Percentiles rank a stretch among this genome's conserved stretches.
These are phyloP conservation scores for Cydia amplana DNA, from an alignment of 1,140 invertebrate genomes.

Conservation along the genomic window DNA sequence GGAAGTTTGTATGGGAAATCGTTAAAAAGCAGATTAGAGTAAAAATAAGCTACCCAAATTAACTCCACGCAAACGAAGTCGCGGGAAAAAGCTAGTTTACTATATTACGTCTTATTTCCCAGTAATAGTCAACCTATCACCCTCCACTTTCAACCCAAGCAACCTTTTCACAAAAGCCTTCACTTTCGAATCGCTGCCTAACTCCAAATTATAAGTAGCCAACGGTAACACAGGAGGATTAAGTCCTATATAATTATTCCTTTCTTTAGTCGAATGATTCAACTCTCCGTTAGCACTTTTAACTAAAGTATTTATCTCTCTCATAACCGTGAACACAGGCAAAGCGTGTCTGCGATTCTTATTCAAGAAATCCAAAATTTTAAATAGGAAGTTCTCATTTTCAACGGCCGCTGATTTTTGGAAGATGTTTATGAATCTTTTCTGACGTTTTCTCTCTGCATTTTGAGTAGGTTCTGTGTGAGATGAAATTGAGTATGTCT, in stretches of 20 bases:
- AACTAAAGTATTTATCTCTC: conserved; percentile 59
- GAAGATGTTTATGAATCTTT: conserved; percentile 48
- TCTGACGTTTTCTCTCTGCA: conserved; percentile 40
- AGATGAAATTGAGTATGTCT: not conserved
- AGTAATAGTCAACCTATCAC: conserved; percentile 48
- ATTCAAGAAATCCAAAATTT: conserved; percentile 49
- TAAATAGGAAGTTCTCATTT: conserved; percentile 49
- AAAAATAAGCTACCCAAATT: too few relatives aligned
- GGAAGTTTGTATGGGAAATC: too few relatives aligned
- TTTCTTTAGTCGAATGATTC: conserved; percentile 55
- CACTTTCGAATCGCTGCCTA: conserved; percentile 43
- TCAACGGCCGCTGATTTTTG: conserved; percentile 40
- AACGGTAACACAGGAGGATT: conserved; percentile 37
- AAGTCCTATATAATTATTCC: conserved; percentile 52
- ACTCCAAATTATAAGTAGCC: conserved; percentile 49
- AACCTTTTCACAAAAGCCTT: conserved; percentile 52
- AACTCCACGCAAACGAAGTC: too few relatives aligned
- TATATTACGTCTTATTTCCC: conserved; percentile 38
- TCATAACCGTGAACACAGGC: conserved; percentile 53
- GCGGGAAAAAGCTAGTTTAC: too few relatives aligned
- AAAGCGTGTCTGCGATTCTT: conserved; percentile 45
- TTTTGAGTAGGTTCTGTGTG: conserved; percentile 10
- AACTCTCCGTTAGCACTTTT: conserved; percentile 52
- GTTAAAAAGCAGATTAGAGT: too few relatives aligned
- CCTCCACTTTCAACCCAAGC: conserved; percentile 46